Conservation (phyloP, 2,113 vertebrate species). For the Bos javanicus region DNA sequence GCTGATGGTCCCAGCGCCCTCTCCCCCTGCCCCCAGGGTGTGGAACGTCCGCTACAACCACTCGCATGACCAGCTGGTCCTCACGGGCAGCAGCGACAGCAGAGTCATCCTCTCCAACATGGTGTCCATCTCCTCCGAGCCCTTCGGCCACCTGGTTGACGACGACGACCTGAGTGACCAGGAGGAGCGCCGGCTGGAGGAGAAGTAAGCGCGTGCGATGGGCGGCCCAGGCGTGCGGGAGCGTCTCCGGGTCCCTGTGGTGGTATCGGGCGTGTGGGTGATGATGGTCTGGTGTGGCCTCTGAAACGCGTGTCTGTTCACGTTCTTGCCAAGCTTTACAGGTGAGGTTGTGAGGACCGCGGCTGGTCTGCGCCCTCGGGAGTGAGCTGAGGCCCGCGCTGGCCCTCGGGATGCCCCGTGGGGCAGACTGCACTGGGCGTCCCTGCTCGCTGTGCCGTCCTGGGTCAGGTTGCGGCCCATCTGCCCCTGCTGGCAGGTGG, state of each 20-base stretch:
- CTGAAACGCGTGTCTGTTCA: background rate
- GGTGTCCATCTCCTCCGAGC: conserved; percentile 99
- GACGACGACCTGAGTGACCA: conserved; percentile 96
- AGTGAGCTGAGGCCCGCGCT: too few species aligned
- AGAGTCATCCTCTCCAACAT: conserved; percentile 98
- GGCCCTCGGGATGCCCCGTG: background rate
- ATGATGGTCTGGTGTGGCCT: background rate
- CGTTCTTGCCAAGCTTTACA: background rate
- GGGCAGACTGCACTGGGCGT: accelerated
- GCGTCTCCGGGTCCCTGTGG: background rate
- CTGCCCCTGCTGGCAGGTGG: background rate
- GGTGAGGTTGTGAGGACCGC: background rate
- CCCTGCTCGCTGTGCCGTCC: accelerated
- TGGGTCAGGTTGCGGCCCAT: accelerated
- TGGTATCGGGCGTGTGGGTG: background rate
- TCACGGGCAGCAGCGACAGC: conserved; percentile 99
- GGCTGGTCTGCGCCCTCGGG: background rate
- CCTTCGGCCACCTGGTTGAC: conserved; percentile 96
- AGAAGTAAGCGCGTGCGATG: conserved; percentile 84
- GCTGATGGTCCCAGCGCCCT: accelerated
- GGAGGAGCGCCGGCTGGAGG: conserved; percentile 91
- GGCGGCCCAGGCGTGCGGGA: background rate
- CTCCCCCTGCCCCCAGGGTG: conserved; percentile 82
- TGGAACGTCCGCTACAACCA: conserved; percentile 99
- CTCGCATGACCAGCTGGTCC: conserved; percentile 96